Evolutionary conservation across 1,140 invertebrate species (phyloP), one percentile per base, ranked within the genome.

Genomic region (Pseudoatta argentina): DNA sequence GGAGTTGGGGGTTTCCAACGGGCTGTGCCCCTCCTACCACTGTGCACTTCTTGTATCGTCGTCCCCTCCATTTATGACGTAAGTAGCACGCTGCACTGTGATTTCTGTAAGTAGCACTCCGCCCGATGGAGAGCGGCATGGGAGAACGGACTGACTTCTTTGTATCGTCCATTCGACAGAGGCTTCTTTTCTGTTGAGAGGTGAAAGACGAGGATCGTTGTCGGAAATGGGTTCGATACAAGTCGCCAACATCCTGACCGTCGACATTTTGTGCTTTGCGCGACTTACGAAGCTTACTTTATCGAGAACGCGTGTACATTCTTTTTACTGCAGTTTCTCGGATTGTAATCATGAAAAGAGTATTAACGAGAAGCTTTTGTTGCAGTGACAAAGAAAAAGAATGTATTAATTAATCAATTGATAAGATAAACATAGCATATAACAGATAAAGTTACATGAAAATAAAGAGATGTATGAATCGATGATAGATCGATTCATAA

Each of bases 51-150:
- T 91, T 91, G 85, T 86, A 82, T 88, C 87, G 61, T 86, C 69
- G 48, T 76, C 66, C 53, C 85, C 69, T 91, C 86, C 85, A 85
- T 91, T 88, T 89, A 92, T 79, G 85, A 89, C 67, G 86, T 92
- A 93, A 93, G 93, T 92, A 90, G 90, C 88, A 87, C 88, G 85
- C 88, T 77, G 78, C 82, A 87, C 87, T 91, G 89, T 94, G 93
- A 94, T 94, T 94, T 94, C 91, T 93, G 69, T 92, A 94, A 94
- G 93, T 94, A 93, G 92, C 91, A 93, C 94, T 94, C 91, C 71
- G 88, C 71, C n/a, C 92, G 88, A 92, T 92, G 90, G 87, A 90
- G 89, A 86, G 67, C 83, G 78, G 83, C 86, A 55, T 8, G 48
- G 69, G 51, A 55, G 66, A 61, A n/a, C 24, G 48, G 73, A 48